Base-by-base conservation (phyloP, 2,888 invertebrate genomes). In the Achlya flavicornis region DNA sequence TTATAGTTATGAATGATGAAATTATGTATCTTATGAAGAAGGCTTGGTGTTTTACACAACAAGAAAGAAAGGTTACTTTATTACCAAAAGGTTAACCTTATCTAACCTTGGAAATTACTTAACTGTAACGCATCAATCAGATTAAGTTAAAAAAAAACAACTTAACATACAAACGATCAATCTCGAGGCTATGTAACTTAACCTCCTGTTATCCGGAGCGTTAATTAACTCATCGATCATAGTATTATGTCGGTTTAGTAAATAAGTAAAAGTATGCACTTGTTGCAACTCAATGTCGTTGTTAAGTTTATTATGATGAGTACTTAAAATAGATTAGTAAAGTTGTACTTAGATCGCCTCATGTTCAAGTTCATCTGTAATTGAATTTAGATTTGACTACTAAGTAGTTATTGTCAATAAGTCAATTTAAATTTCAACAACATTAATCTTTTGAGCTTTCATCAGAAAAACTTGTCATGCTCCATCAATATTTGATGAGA, bases 181-280 rank as follows among this genome's bases (percentile, higher is more conserved):
- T 19, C 53, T 53, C 53, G 75, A 81, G 81, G 81, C 73, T 73
- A n/a, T n/a, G n/a, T n/a, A 65, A 69, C 72, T 75, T 78, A 81
- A 83, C 78, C 80, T 78, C 72, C 70, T 68, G 66, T 75, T 81
- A 82, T 80, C 70, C 76, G 73, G 77, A 74, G 76, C 79, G 71
- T 78, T 80, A 77, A 83, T 83, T 81, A 81, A 80, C 70, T 79
- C 76, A 81, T 81, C 76, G 76, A 81, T 84, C 82, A 79, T 70
- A 64, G 33, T 61, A 67, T 62, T 64, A 58, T 63, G 57, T 58
- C 57, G 26, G 66, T 41, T 58, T 58, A 59, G 59, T 59, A 59
- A 59, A 41, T 19, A 60, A 26, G 16, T 38, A 33, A 33, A 58
- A 12, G 41, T 41, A 41, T 7, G n/a, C 5, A 46, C 14, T 43